Evolutionary conservation across 2,888 invertebrate species (phyloP), one percentile per base, ranked within the genome.

Genomic region (Phaedon cochleariae): DNA sequence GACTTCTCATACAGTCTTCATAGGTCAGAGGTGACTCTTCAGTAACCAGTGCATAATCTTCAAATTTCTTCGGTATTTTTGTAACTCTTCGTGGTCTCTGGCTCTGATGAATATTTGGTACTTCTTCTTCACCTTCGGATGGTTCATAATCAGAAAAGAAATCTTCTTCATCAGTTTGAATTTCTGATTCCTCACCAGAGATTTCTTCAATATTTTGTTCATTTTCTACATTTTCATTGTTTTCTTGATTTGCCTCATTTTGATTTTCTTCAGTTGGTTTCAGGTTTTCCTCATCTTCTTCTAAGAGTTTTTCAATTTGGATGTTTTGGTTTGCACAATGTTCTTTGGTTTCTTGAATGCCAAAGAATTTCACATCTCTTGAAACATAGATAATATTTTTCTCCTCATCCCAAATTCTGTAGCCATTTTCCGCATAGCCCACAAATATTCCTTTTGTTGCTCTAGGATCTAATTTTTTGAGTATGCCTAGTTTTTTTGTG

Each of bases 391-490:
- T 61, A 46, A 59, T 52, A 22, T 20, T 41, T 48, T 15, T 31
- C 7, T 48, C 10, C 15, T 46, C 15, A 61, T 69, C 59, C 52
- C 59, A 69, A 18, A 69, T 34, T n/a, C 69, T 34, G 48, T 69
- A 69, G 2, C 65, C 64, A 57, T 69, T 60, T 15, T 1, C 10
- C 2, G 49, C 41, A 53, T 67, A 69, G 12, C 63, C 65, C n/a
- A 77, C 65, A 48, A 77, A 73, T 10, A 64, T 66, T 10, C 48
- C 59, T 45, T 74, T 72, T 51, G 69, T 69, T 41, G 67, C 73
- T 65, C 76, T 65, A n/a, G 64, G 31, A 54, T 79, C 74, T 6
- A 78, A 59, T 68, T 79, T 78, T 49, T 67, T 72, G n/a, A 69
- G 21, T 1, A 71, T 53, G 34, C 65, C 66, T 10, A 76, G 37